Evolutionary conservation across 1,140 invertebrate species (phyloP), one percentile per base, ranked within the genome.

Genomic region (Lysiphlebus fabarum): DNA sequence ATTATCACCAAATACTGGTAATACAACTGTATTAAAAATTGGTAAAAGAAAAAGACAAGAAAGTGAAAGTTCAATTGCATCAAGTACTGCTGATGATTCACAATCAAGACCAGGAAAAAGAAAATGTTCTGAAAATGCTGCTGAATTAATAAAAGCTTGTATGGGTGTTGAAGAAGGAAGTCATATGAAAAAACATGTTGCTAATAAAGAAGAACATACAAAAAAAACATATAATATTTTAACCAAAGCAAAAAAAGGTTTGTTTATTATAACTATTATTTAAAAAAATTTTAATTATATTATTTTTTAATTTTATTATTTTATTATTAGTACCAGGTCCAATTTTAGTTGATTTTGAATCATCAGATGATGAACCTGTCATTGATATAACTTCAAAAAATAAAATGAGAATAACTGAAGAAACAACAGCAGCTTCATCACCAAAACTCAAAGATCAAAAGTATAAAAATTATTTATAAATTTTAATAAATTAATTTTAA

Each of bases 1-100:
- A 50, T 53, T 62, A n/a, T 62, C 62, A 34, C 64, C 62, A 38
- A 67, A 69, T 69, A 44, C 53, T 47, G 45, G n/a, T 47, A 69
- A 68, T 7, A 62, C 67, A 36, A 79, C 75, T 61, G 65, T 67
- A 9, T 73, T 73, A 6, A 91, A 91, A 67, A 26, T 26, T 26
- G 80, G 90, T 48, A 90, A 90, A 70, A 79, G 90, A 5, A 85
- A 88, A 65, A 89, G 90, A 69, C 90, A 88, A 0, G 90, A 90
- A 62, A 88, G 87, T 70, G 87, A 86, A n/a, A 82, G n/a, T 5
- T 5, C 34, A 7, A 37, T 81, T 48, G 80, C 85, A 14, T 83
- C 81, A 9, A 79, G 80, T 64, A 77, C 84, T 56, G 83, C 85
- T 63, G 80, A 85, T 43, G 85, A 86, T 59, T 80, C 71, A 12